Conservation (phyloP, 2,113 vertebrate genomes). For the Lampris megalopsis region DNA sequence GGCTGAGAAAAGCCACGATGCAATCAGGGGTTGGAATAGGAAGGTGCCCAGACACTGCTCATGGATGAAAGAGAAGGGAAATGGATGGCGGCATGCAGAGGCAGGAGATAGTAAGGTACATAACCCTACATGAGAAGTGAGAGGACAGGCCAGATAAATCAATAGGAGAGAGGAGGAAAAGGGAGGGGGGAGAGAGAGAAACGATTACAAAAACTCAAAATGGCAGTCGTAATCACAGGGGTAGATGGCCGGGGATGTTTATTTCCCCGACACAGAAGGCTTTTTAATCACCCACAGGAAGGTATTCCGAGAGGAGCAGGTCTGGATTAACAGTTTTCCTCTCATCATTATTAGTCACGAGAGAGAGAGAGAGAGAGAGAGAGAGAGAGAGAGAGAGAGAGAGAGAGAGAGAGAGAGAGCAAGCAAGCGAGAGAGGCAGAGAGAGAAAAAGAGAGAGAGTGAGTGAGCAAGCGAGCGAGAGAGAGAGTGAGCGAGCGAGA, state of each 20-base stretch:
- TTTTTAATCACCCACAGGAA: background rate
- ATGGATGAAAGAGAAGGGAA: background rate
- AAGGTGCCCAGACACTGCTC: background rate
- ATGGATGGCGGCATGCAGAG: background rate
- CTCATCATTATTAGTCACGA: background rate
- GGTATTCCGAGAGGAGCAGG: background rate
- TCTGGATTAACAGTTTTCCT: conserved; percentile 5
- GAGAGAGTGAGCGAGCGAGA: too few species aligned
- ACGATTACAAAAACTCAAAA: background rate
- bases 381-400: too few species aligned
- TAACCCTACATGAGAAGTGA: background rate
- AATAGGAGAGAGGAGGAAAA: background rate
- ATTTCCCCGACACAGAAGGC: background rate
- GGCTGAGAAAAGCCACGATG: too few species aligned
- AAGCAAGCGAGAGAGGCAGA: too few species aligned
- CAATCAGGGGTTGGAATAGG: background rate
- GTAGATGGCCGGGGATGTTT: background rate
- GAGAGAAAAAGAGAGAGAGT: too few species aligned
- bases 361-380: too few species aligned
- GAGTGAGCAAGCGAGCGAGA: too few species aligned
- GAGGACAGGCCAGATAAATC: background rate
- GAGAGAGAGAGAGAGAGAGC: too few species aligned
- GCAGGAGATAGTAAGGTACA: background rate
- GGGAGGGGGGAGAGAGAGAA: background rate
- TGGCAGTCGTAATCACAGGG: background rate